These are phyloP conservation scores for Etia nguti DNA, from an alignment of 2,113 vertebrate genomes.

Conservation along the genomic window DNA sequence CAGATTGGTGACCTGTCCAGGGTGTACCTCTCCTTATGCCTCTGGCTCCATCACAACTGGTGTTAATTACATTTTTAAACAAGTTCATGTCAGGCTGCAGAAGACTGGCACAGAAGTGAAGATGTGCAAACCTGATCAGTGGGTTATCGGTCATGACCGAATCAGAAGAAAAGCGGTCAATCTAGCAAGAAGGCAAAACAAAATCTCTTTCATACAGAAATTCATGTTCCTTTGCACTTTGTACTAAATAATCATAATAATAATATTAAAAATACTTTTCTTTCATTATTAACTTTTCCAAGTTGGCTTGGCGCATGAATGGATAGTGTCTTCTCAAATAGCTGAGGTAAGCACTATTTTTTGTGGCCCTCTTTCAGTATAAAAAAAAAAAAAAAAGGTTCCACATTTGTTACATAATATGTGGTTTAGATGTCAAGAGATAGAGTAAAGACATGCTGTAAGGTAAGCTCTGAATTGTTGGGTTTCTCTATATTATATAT, in stretches of 20 bases:
- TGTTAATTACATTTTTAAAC: background rate
- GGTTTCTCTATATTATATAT: fast-evolving
- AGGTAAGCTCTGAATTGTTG: background rate
- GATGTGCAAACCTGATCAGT: background rate
- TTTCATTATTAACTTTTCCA: background rate
- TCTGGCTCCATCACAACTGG: background rate
- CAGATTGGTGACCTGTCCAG: background rate
- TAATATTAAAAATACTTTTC: background rate
- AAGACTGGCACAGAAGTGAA: background rate
- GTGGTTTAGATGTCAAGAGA: background rate
- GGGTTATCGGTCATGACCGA: fast-evolving
- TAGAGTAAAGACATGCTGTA: background rate
- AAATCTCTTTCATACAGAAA: background rate
- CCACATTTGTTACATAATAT: background rate
- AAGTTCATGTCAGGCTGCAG: background rate
- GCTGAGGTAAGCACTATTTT: background rate
- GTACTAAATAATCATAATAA: background rate
- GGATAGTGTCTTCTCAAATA: background rate
- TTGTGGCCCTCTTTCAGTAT: background rate
- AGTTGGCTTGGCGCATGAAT: fast-evolving
- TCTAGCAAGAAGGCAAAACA: background rate
- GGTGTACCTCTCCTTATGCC: background rate
- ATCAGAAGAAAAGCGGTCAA: fast-evolving
- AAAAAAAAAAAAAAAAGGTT: background rate
- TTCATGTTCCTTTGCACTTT: background rate